Conservation (phyloP, 1,140 invertebrate species). For the Cryptotermes secundus region DNA sequence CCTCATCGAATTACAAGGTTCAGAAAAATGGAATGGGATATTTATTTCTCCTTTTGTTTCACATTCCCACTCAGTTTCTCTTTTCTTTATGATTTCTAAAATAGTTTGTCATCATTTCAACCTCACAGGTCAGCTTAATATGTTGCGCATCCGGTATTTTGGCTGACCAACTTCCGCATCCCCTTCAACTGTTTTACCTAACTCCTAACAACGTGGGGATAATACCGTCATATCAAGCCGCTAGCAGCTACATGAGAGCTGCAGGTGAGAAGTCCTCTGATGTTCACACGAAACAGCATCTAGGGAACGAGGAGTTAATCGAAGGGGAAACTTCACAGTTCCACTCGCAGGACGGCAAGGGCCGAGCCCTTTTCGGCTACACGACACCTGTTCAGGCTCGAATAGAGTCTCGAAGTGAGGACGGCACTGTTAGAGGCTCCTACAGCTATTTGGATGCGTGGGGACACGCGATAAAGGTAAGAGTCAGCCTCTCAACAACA, state of each 20-base stretch:
- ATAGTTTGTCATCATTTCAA: too few species aligned
- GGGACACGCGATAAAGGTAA: constrained; percentile 45
- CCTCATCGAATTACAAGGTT: too few species aligned
- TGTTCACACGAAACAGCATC: background rate
- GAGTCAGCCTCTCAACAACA: background rate
- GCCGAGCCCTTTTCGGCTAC: constrained; percentile 64
- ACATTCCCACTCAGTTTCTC: too few species aligned
- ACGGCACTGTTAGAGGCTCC: constrained; percentile 46
- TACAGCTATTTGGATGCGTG: constrained; percentile 47
- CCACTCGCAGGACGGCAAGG: constrained; percentile 51
- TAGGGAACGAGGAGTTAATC: background rate
- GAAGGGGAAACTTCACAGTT: background rate
- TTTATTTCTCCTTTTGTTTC: too few species aligned
- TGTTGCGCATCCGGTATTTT: background rate
- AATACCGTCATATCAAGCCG: background rate
- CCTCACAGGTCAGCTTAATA: background rate
- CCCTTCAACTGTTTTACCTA: constrained; percentile 15
- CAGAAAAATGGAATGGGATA: too few species aligned
- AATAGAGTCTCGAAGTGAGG: constrained; percentile 42
- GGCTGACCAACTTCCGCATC: background rate
- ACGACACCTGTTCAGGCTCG: constrained; percentile 55
- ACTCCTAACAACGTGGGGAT: constrained; percentile 18
- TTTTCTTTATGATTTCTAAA: too few species aligned
- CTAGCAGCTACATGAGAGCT: background rate
- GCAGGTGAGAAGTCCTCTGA: background rate